phyloP scores from a whole-genome alignment of 2,797 vertebrate genomes.

The Tapera naevia region DNA sequence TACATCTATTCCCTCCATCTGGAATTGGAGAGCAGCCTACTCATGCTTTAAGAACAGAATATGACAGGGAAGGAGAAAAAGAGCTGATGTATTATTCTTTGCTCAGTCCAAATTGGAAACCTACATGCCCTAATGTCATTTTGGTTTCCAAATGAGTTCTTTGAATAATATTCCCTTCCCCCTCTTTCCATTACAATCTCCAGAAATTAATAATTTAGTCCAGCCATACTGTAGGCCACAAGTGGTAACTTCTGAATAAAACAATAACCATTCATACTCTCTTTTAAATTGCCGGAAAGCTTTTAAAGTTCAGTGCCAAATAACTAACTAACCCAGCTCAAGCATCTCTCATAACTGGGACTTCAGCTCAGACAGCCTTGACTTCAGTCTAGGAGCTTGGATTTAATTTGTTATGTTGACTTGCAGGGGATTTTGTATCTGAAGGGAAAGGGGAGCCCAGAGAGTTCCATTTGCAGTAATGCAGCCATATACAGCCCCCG shows the following conservation, averaged over 20 bases:
- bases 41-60: constrained; percentile 18
- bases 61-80: constrained; percentile 23
- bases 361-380: background rate
- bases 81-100: constrained; percentile 39
- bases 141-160: constrained; percentile 34
- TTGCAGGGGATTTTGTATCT: background rate
- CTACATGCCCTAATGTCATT: background rate
- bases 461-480: background rate
- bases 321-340: background rate
- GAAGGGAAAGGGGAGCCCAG: background rate
- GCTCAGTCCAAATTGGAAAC: constrained; percentile 15
- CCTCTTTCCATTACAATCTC: constrained; percentile 15
- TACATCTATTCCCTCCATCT: constrained; percentile 15
- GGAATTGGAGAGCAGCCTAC: background rate
- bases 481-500: background rate
- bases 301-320: constrained; percentile 25
- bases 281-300: constrained; percentile 9
- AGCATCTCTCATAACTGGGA: background rate
- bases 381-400: background rate
- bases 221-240: background rate
- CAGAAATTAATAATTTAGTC: constrained; percentile 62
- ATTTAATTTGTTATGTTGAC: background rate
- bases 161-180: constrained; percentile 35
- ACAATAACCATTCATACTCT: constrained; percentile 39
- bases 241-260: constrained; percentile 57